phyloP scores from a whole-genome alignment of 2,888 invertebrate species.

The Chironomus riparius region DNA sequence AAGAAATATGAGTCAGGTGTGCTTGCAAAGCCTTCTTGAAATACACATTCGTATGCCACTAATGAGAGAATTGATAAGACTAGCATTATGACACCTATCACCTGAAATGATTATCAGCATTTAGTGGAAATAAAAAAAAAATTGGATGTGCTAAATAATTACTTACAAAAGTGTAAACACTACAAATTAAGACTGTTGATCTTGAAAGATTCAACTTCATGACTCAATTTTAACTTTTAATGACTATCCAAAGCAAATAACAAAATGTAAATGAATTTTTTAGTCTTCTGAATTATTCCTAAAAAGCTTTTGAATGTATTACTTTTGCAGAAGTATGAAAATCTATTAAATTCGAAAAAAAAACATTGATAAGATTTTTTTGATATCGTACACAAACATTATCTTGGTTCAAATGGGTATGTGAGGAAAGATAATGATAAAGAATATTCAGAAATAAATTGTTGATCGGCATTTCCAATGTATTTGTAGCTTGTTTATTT shows the following conservation, averaged over 20 bases:
- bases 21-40: not conserved
- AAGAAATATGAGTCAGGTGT: conserved; percentile 9
- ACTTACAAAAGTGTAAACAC: conserved; percentile 8
- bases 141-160: not conserved
- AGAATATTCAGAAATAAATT: not conserved
- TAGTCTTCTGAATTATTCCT: not conserved
- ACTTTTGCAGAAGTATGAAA: not conserved
- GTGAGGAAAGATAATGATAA: not conserved
- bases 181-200: not conserved
- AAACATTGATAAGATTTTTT: not conserved
- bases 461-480: not conserved
- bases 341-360: conserved; percentile 3
- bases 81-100: not conserved
- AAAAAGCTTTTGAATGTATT: not conserved
- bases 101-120: not conserved
- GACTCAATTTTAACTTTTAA: not conserved
- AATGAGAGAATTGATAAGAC: conserved; percentile 5
- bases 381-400: not conserved
- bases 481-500: not conserved
- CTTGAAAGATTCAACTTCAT: conserved; percentile 1
- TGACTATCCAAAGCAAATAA: not conserved
- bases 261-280: not conserved
- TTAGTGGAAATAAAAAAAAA: too few species aligned
- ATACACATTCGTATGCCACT: conserved; percentile 5
- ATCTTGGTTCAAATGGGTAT: not conserved